Evolutionary conservation across 2,113 vertebrate species (phyloP).

Genomic region (Pelvicachromis taeniatus): DNA sequence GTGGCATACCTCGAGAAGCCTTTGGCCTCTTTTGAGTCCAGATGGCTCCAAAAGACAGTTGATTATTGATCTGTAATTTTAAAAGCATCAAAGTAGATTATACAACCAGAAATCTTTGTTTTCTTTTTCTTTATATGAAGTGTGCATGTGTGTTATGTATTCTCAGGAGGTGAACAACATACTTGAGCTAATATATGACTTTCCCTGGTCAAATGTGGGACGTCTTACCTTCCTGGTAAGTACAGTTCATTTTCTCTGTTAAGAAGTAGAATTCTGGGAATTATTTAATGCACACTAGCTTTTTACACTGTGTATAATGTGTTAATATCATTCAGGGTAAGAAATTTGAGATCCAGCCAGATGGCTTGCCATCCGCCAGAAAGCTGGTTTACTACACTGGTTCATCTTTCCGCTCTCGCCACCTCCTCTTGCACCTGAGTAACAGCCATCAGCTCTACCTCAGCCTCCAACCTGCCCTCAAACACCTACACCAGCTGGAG

Average conservation of each 20-base stretch:
- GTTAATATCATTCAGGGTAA: conserved; percentile 75
- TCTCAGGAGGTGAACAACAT: conserved; percentile 80
- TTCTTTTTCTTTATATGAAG: background rate
- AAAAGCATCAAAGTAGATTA: background rate
- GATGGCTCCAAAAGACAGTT: conserved; percentile 32
- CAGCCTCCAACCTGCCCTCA: conserved; percentile 79
- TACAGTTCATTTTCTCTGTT: background rate
- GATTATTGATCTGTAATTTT: conserved; percentile 18
- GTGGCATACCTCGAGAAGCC: conserved; percentile 55
- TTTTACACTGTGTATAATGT: background rate
- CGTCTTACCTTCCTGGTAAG: conserved; percentile 87
- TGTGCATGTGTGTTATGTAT: conserved; percentile 9
- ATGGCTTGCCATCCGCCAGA: conserved; percentile 83
- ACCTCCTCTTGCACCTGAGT: conserved; percentile 83
- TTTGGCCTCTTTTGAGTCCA: conserved; percentile 33
- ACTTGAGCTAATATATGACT: conserved; percentile 82
- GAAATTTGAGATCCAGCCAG: conserved; percentile 87
- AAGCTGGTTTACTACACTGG: conserved; percentile 87
- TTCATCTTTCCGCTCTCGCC: conserved; percentile 80
- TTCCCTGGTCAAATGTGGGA: conserved; percentile 84
- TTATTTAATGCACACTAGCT: conserved; percentile 22
- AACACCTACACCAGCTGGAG: conserved; percentile 79
- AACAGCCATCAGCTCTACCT: conserved; percentile 83
- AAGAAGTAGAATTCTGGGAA: background rate
- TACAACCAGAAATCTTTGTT: background rate